Percentiles rank a stretch among this genome's conserved stretches.
Evolutionary conservation across 1,140 invertebrate species (phyloP).

Genomic region (Bemisia tabaci): DNA sequence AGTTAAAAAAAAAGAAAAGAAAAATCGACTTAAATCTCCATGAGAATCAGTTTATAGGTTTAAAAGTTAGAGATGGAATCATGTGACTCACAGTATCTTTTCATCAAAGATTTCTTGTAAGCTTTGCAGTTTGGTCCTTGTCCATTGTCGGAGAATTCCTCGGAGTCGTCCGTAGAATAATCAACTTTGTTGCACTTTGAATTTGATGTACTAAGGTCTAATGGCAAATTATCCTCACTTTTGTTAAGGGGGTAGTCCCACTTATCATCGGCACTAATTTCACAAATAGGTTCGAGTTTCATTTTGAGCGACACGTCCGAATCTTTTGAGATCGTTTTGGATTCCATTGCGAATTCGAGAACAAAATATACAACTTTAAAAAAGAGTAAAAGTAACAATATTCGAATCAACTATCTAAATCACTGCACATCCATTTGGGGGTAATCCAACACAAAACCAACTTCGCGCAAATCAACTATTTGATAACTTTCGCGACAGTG

Average conservation of each 20-base stretch:
- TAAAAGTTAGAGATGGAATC: too few species aligned
- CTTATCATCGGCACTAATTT: not conserved
- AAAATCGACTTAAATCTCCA: not conserved
- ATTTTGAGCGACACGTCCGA: not conserved
- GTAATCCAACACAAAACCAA: too few species aligned
- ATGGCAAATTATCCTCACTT: not conserved
- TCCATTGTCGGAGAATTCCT: conserved; percentile 28
- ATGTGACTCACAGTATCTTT: conserved; percentile 36
- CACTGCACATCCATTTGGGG: not conserved
- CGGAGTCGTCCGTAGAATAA: conserved; percentile 27
- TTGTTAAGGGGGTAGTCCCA: not conserved
- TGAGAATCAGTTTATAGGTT: not conserved
- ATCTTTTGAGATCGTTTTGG: not conserved
- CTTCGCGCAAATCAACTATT: too few species aligned
- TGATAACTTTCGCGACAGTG: not conserved
- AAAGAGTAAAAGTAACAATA: not conserved
- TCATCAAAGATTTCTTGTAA: conserved; percentile 38
- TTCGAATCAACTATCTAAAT: not conserved
- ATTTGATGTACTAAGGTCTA: not conserved
- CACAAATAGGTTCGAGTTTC: not conserved
- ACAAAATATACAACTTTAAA: conserved; percentile 1
- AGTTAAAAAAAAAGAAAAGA: too few species aligned
- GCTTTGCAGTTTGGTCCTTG: conserved; percentile 27
- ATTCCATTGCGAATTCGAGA: not conserved
- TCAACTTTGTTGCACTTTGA: not conserved